phyloP scores from a whole-genome alignment of 2,888 invertebrate species.

The Noctua comes region DNA sequence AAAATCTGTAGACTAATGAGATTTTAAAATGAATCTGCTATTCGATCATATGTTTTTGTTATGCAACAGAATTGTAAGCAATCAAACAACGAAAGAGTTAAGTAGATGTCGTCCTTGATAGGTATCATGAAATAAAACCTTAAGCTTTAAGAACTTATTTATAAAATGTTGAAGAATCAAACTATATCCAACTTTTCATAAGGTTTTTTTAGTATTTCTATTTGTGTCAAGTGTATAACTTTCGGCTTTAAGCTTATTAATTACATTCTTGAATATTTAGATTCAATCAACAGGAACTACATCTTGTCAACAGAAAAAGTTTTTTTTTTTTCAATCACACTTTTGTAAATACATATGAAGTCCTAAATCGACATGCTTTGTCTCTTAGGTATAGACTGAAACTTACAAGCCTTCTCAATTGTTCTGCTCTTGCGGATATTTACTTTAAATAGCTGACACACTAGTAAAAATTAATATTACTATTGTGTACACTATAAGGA shows the following conservation, averaged over 20 bases:
- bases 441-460: background rate
- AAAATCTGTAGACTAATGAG: background rate
- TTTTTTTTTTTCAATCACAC: background rate
- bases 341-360: background rate
- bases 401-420: background rate
- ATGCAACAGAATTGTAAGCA: slow-evolving; percentile 59
- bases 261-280: background rate
- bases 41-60: slow-evolving; percentile 67
- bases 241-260: background rate
- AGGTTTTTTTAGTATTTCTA: background rate
- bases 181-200: background rate
- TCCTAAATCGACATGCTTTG: background rate
- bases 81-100: slow-evolving; percentile 42
- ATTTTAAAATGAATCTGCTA: slow-evolving; percentile 17
- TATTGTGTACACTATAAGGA: no score
- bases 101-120: slow-evolving; percentile 29
- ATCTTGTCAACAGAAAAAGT: background rate
- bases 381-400: background rate
- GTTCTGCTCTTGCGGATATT: background rate
- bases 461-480: no score
- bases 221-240: background rate
- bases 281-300: background rate
- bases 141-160: background rate
- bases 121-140: slow-evolving; percentile 3
- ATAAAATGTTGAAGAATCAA: background rate